phyloP scores from a whole-genome alignment of 2,797 vertebrate species.

The Sebastes minor region DNA sequence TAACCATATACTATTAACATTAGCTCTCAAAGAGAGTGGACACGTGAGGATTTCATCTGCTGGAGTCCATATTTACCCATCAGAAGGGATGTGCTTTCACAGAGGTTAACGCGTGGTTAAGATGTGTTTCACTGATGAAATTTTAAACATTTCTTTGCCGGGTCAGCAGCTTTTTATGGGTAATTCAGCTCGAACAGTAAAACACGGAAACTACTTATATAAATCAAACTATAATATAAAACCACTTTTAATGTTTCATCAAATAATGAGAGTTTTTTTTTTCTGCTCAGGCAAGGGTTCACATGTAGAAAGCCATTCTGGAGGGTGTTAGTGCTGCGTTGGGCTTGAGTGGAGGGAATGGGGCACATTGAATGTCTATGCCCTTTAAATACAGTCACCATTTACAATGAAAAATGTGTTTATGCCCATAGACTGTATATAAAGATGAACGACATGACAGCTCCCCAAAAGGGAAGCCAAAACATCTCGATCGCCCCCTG shows the following conservation, averaged over 20 bases:
- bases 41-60: constrained; percentile 22
- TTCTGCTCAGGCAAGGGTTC: constrained; percentile 11
- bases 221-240: constrained; percentile 57
- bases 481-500: too few species aligned
- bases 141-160: constrained; percentile 43
- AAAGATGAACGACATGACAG: too few species aligned
- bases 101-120: constrained; percentile 41
- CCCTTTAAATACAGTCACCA: not conserved
- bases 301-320: constrained; percentile 12
- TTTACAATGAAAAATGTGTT: not conserved
- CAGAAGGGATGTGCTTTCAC: constrained; percentile 34
- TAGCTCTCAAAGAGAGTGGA: constrained; percentile 52
- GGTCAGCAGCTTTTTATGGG: constrained; percentile 62
- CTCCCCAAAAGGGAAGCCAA: too few species aligned
- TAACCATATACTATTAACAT: constrained; percentile 56
- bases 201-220: constrained; percentile 48
- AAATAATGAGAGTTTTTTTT: constrained; percentile 32
- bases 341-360: not conserved
- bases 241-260: constrained; percentile 56
- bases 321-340: not conserved
- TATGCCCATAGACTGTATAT: too few species aligned
- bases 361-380: not conserved
- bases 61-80: constrained; percentile 68
- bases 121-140: constrained; percentile 52
- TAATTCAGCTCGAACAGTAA: constrained; percentile 45